Evolutionary conservation across 2,888 invertebrate species (phyloP).

Genomic region (Torymus auratus): DNA sequence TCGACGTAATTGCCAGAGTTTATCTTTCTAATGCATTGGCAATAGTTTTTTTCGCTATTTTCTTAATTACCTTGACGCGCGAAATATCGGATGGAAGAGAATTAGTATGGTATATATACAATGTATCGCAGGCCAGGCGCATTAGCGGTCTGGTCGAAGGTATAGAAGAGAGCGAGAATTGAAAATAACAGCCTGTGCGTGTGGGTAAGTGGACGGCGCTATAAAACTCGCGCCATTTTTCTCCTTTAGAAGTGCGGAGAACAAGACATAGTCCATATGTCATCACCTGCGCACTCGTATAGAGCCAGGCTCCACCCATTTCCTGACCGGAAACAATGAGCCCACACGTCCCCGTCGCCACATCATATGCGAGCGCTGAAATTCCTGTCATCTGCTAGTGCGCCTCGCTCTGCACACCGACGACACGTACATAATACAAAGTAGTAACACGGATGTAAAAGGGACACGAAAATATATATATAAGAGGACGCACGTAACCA

Average conservation of each 20-base stretch:
- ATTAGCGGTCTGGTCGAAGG: no score
- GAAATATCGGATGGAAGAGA: no score
- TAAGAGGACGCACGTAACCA: background rate
- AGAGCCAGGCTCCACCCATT: slow-evolving; percentile 39
- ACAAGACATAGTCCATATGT: slow-evolving; percentile 58
- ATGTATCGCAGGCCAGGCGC: no score
- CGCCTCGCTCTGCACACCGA: background rate
- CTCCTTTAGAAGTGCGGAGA: slow-evolving; percentile 11
- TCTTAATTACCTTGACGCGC: no score
- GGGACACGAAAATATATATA: slow-evolving; percentile 4
- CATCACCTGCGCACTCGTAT: slow-evolving; percentile 52
- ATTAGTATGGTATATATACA: no score
- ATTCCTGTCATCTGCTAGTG: slow-evolving; percentile 42
- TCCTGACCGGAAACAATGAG: slow-evolving; percentile 60
- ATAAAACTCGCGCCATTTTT: slow-evolving; percentile 38
- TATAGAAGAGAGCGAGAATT: no score
- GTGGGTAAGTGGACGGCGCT: background rate
- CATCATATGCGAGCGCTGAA: slow-evolving; percentile 19
- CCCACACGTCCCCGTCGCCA: slow-evolving; percentile 26
- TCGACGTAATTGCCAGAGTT: slow-evolving; percentile 3
- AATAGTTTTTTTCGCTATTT: no score
- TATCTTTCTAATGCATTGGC: background rate
- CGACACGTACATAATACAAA: slow-evolving; percentile 10
- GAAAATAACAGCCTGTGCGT: no score
- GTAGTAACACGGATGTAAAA: background rate